Percentiles rank a stretch among this genome's conserved stretches.
Conservation (phyloP, 1,140 invertebrate genomes). For the Drosophila parvula region DNA sequence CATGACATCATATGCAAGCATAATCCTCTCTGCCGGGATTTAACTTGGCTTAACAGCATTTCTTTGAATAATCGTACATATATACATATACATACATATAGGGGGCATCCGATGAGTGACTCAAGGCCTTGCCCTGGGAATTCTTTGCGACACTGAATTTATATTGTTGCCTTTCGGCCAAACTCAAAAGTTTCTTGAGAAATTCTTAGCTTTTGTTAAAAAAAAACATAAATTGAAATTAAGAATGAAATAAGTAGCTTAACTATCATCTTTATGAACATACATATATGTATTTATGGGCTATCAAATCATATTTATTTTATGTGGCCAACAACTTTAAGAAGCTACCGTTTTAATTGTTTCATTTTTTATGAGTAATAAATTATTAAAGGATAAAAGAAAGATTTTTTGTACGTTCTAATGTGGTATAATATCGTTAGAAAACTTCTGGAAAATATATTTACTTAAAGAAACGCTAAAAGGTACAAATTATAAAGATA, state of each 20-base stretch:
- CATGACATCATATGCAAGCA: slow-evolving; percentile 74
- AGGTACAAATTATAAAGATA: neutral
- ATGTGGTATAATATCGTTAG: too few relatives aligned
- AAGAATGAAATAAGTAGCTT: slow-evolving; percentile 22
- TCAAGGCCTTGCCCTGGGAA: slow-evolving; percentile 46
- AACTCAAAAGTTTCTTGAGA: slow-evolving; percentile 3
- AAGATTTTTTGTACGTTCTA: neutral
- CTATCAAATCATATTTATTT: too few relatives aligned
- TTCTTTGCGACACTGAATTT: slow-evolving; percentile 18
- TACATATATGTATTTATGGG: neutral
- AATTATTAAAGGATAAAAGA: too few relatives aligned
- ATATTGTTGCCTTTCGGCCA: slow-evolving; percentile 9
- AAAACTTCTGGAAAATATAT: neutral
- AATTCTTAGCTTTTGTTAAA: slow-evolving; percentile 4
- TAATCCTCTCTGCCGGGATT: slow-evolving; percentile 38
- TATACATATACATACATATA: slow-evolving; percentile 28
- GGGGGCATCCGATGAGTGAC: slow-evolving; percentile 39
- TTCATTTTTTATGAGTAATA: neutral
- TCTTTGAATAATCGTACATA: slow-evolving; percentile 62
- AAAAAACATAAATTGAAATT: slow-evolving; percentile 16
- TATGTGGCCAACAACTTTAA: neutral
- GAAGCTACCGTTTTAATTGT: neutral
- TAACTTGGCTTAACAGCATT: slow-evolving; percentile 49
- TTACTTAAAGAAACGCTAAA: neutral
- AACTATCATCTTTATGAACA: neutral